phyloP scores from a whole-genome alignment of 2,888 invertebrate genomes.

The Habrosyne pyritoides region DNA sequence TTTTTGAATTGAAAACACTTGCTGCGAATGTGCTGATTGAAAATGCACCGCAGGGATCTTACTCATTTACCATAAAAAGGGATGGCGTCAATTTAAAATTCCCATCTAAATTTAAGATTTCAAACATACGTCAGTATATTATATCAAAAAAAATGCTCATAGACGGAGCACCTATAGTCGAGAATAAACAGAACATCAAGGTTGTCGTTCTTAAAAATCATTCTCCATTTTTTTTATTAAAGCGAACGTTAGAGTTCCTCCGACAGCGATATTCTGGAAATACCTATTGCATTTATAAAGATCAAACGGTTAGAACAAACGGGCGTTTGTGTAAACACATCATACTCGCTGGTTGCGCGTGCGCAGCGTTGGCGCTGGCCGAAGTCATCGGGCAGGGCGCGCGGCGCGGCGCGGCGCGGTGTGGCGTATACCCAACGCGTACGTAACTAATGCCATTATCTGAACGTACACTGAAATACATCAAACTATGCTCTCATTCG shows the following conservation, averaged over 20 bases:
- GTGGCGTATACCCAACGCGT: background rate
- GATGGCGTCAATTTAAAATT: constrained; percentile 28
- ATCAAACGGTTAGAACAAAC: constrained; percentile 80
- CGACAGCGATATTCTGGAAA: constrained; percentile 77
- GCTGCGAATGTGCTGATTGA: background rate
- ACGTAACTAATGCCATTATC: constrained; percentile 37
- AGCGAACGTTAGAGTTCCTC: constrained; percentile 63
- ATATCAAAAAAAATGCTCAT: constrained; percentile 67
- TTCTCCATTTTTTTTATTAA: constrained; percentile 74
- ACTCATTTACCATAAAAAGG: constrained; percentile 21
- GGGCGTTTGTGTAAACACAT: constrained; percentile 78
- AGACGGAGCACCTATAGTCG: constrained; percentile 65
- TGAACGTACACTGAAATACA: constrained; percentile 46
- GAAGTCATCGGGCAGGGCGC: constrained; percentile 13
- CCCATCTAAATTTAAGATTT: constrained; percentile 50
- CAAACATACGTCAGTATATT: constrained; percentile 69
- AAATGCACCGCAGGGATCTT: background rate
- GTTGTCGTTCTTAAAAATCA: constrained; percentile 79
- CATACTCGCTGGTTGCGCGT: constrained; percentile 49
- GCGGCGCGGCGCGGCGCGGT: too few species aligned
- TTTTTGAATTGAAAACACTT: too few species aligned
- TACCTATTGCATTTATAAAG: constrained; percentile 83
- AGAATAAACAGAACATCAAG: constrained; percentile 76
- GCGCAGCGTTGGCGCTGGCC: constrained; percentile 29
- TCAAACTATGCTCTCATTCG: constrained; percentile 38